phyloP scores from a whole-genome alignment of 2,113 vertebrate species.

The Dromiciops gliroides region DNA sequence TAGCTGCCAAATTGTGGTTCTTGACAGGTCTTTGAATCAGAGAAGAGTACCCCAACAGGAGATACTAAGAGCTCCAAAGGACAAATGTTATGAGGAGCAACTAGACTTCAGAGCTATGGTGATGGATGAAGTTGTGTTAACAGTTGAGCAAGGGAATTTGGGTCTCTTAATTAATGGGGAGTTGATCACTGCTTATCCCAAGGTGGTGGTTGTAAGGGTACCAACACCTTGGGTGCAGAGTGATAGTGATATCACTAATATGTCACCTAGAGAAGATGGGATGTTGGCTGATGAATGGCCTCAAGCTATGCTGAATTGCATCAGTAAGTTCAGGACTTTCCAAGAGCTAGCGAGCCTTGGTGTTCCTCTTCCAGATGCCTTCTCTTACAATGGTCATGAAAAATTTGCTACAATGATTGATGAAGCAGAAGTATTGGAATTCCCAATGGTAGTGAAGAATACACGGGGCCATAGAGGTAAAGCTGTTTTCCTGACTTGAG shows the following conservation, averaged over 20 bases:
- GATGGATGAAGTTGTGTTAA: conserved; percentile 89
- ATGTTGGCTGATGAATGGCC: conserved; percentile 88
- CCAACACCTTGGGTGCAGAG: conserved; percentile 90
- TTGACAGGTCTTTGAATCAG: conserved; percentile 89
- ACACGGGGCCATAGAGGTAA: conserved; percentile 90
- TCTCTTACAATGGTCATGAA: conserved; percentile 90
- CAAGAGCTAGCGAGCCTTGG: conserved; percentile 89
- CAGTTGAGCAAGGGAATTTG: conserved; percentile 87
- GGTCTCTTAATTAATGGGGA: conserved; percentile 89
- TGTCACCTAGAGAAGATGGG: conserved; percentile 90
- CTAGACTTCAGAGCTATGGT: conserved; percentile 86
- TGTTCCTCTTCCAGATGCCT: conserved; percentile 88
- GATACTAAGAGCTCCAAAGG: conserved; percentile 86
- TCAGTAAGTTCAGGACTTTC: conserved; percentile 90
- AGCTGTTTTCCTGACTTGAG: conserved; percentile 89
- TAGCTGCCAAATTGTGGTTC: conserved; percentile 87
- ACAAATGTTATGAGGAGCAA: conserved; percentile 89
- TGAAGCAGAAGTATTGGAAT: conserved; percentile 89
- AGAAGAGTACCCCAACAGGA: conserved; percentile 89
- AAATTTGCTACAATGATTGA: conserved; percentile 92
- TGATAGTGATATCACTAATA: conserved; percentile 88
- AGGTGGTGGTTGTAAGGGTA: conserved; percentile 88
- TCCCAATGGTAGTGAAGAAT: conserved; percentile 90
- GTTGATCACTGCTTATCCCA: conserved; percentile 86
- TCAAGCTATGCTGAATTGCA: conserved; percentile 88